Base-by-base conservation (phyloP, 2,888 invertebrate species). In the Philereme vetulata region DNA sequence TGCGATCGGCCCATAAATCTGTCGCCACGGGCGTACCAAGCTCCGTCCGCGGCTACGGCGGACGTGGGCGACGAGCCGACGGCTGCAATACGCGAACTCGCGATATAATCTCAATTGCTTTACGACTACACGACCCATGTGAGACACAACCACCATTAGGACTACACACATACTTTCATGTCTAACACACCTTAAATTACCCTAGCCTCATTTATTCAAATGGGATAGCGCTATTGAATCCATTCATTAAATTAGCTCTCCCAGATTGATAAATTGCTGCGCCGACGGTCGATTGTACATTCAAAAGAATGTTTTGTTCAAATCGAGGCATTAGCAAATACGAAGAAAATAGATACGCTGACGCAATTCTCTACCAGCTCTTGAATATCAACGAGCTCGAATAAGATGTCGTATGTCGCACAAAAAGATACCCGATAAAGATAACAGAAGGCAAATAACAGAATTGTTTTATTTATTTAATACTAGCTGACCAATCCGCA, bases 1-100 rank as follows among this genome's bases (percentile, higher is more conserved):
- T 84, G 85, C 83, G 76, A 89, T 85, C 78, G 70, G 64, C 72
- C 65, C 82, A 86, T 90, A 87, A 88, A 90, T 88, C 83, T 82
- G 81, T 85, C 85, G 77, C 73, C 78, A 71, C 74, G 70, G 69
- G 62, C 71, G 68, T 68, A 68, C 66, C 65, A 65, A 68, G 71
- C 72, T 70, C 71, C 66, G 63, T 67, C 60, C 57, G 59, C 5
- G 21, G 21, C 21, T 21, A 40, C 64, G 56, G 60, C 61, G 72
- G 61, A 71, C 65, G 80, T 75, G 72, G 78, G 77, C 71, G 79
- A 3, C 35, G 35, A 4, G 35, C 4, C 35, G 36, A 8, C 63
- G 61, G 62, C 67, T 77, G 75, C 75, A 75, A 65, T 71, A 67
- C 66, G 62, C 66, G 51, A 69, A 67, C 59, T 69, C 64, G 61